Conservation (phyloP, 2,113 vertebrate species). For the Nesoenas mayeri region DNA sequence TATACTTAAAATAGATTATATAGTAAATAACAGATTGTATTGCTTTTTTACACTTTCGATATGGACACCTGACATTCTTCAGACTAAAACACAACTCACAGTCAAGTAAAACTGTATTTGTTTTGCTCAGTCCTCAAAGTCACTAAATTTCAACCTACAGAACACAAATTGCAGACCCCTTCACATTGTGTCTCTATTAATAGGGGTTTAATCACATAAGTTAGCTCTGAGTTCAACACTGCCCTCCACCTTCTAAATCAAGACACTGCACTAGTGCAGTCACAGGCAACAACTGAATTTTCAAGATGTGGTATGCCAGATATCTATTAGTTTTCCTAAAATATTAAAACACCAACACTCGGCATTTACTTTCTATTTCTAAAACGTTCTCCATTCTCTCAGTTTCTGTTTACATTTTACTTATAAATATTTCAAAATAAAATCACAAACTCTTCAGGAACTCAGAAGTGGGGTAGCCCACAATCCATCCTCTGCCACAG, state of each 20-base stretch:
- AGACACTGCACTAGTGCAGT: neutral
- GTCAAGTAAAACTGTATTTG: neutral
- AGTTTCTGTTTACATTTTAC: neutral
- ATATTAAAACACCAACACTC: neutral
- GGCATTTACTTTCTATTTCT: neutral
- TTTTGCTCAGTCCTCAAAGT: neutral
- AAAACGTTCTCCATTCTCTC: neutral
- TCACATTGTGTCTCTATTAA: neutral
- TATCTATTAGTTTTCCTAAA: neutral
- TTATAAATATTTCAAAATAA: neutral
- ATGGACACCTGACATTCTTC: neutral
- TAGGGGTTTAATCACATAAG: neutral
- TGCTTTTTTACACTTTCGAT: neutral
- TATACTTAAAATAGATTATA: neutral
- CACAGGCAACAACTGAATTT: neutral
- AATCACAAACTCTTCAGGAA: neutral
- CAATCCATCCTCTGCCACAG: neutral
- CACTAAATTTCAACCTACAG: neutral
- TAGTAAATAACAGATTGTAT: neutral
- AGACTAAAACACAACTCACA: neutral
- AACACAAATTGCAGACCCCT: neutral
- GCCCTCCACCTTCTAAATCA: constrained; percentile 50
- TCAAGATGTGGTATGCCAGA: accelerated
- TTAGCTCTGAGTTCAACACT: constrained; percentile 41
- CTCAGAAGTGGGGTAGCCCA: neutral